Evolutionary conservation across 2,797 vertebrate species (phyloP).

Genomic region (Sus cebifrons): DNA sequence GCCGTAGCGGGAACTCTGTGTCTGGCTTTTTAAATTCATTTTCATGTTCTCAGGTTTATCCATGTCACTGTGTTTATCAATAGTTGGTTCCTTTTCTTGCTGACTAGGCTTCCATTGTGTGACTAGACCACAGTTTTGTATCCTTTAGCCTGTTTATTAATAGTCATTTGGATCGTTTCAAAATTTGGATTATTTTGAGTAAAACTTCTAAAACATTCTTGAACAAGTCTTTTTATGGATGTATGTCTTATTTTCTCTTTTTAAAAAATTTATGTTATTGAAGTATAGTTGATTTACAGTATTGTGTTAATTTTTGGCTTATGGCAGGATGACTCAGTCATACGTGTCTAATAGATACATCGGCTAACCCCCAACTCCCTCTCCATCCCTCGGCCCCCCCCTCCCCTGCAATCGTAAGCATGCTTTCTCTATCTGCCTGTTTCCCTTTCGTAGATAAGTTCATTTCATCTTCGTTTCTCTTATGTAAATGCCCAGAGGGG

Average conservation of each 20-base stretch:
- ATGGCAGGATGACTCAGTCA: too few relatives aligned
- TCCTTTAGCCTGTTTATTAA: background rate
- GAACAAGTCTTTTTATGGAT: background rate
- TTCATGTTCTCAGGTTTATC: background rate
- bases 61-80: background rate
- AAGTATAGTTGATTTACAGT: too few relatives aligned
- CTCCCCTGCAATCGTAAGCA: too few relatives aligned
- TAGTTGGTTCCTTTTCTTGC: background rate
- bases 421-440: too few relatives aligned
- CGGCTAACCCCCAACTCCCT: too few relatives aligned
- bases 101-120: background rate
- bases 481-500: background rate
- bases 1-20: background rate
- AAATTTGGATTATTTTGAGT: background rate
- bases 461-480: background rate
- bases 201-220: conserved; percentile 4
- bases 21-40: background rate
- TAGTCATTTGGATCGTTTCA: background rate
- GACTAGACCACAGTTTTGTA: background rate
- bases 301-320: too few relatives aligned
- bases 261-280: too few relatives aligned
- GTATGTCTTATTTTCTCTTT: background rate
- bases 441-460: too few relatives aligned
- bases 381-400: too few relatives aligned
- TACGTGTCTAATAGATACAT: too few relatives aligned